Evolutionary conservation across 2,113 vertebrate species (phyloP), one percentile per base, ranked within the genome.

Genomic region (Sialia sialis): DNA sequence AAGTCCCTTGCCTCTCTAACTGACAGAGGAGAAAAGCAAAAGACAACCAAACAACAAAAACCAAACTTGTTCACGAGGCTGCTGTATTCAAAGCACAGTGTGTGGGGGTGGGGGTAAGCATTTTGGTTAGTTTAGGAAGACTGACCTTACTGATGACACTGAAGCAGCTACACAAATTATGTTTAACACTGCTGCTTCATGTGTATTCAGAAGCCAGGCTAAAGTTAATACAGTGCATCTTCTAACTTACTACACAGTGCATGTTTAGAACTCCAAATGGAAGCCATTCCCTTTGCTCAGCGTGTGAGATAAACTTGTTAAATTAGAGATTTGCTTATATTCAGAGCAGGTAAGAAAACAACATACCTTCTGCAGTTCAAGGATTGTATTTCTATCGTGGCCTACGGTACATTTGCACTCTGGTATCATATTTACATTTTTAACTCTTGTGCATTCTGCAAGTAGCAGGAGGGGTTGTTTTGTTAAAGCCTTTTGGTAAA

Each of bases 311-410:
- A 86, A 93, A 89, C 68, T 52, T 73, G 26, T 79, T 70, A 92
- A 90, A 93, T 89, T 75, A 89, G 84, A 92, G 29, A 87, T 87
- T 83, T 93, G 54, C 96, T 97, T 94, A 72, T 90, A 97, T 95
- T 94, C 96, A 72, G 80, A 94, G 81, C 94, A 95, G 86, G 80
- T 81, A 95, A 89, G 75, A 87, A 88, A 96, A 75, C 63, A 83
- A 48, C 73, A 26, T 38, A 62, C 46, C 74, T 66, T 72, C 83
- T 73, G 69, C 70, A 78, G 74, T 59, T 84, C 82, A 70, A 90
- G 87, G 62, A 58, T 8, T 68, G 29, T 43, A 74, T 95, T 93
- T 91, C 85, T 90, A n/a, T 85, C 81, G 52, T 64, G 39, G 44
- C 17, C 41, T 70, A 26, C 0, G 1, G 27, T 56, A 84, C 51